Base-by-base conservation (phyloP, 2,113 vertebrate species). In the Nothocercus nigrocapillus region DNA sequence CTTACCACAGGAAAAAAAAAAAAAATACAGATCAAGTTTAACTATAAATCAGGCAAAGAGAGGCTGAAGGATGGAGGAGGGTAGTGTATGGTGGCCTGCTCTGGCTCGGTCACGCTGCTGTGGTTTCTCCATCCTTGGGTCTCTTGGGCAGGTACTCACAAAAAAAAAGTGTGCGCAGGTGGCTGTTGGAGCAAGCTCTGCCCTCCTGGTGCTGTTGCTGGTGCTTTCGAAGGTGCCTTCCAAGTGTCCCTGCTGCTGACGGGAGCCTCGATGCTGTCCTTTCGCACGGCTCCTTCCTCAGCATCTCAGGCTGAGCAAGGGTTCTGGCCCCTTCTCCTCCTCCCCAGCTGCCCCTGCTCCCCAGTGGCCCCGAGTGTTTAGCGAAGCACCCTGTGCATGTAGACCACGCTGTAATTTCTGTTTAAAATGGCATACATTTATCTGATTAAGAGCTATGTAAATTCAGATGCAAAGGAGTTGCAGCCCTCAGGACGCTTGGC, bases 401-500 rank as follows among this genome's bases (percentile, higher is more conserved):
- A 72, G 38, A 70, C 53, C 72, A 13, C 9, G 40, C 64, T 69
- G 84, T 34, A 18, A 0, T 9, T 56, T 78, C 49, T 70, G 69
- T 53, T 32, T 49, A 13, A 34, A 66, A 7, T 18, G 64, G 49
- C 14, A 2, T 15, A 27, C 20, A 1, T 78, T 69, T 90, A 89
- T 95, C 85, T 95, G 91, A 87, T 95, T 28, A 59, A 86, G 77
- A 88, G 83, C 69, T 73, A 51, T 94, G 85, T 86, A 91, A 90
- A 85, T 88, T 59, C 44, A 83, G 82, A 92, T 94, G 87, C 79
- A 94, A 94, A 94, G 59, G 88, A 36, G 2, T 67, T 94, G 68
- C 54, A 80, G 83, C 88, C 94, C 47, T 51, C 2, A 0, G 90
- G 84, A 63, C 90, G 88, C 93, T 79, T 96, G 92, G 95, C 94